Evolutionary conservation across 2,113 vertebrate genomes (phyloP).

Genomic region (Sebastes schlegelii): DNA sequence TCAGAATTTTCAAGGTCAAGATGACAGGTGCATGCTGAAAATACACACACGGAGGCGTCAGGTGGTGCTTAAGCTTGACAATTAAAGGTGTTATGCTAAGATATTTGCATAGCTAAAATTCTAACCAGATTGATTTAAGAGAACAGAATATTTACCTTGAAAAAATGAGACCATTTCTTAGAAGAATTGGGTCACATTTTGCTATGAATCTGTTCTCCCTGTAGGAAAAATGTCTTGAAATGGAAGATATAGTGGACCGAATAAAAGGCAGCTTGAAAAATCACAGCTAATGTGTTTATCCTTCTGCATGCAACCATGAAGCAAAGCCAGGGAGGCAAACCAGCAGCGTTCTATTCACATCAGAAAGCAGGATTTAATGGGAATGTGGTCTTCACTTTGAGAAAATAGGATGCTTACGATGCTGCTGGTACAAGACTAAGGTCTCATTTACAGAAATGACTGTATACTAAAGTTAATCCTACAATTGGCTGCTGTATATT

Average conservation of each 20-base stretch:
- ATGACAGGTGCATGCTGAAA: constrained; percentile 4
- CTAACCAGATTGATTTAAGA: neutral
- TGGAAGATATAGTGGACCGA: constrained; percentile 1
- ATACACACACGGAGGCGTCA: neutral
- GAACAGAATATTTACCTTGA: neutral
- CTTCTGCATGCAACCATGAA: constrained; percentile 19
- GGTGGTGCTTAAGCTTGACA: constrained; percentile 8
- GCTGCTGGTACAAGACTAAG: neutral
- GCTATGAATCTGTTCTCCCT: neutral
- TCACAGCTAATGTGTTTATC: constrained; percentile 34
- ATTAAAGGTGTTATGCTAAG: constrained; percentile 9
- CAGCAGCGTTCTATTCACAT: neutral
- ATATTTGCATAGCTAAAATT: neutral
- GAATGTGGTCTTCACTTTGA: neutral
- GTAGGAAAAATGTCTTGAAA: neutral
- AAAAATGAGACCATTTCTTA: neutral
- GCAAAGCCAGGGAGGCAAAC: constrained; percentile 9
- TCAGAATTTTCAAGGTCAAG: constrained; percentile 21
- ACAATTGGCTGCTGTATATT: neutral
- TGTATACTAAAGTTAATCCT: neutral
- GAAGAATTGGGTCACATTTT: constrained; percentile 1
- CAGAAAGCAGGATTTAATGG: constrained; percentile 15
- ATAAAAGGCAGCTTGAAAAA: constrained; percentile 43
- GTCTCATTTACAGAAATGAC: neutral
- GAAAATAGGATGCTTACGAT: neutral